Evolutionary conservation across 1,140 invertebrate species (phyloP).

Genomic region (Drosophila guanche): DNA sequence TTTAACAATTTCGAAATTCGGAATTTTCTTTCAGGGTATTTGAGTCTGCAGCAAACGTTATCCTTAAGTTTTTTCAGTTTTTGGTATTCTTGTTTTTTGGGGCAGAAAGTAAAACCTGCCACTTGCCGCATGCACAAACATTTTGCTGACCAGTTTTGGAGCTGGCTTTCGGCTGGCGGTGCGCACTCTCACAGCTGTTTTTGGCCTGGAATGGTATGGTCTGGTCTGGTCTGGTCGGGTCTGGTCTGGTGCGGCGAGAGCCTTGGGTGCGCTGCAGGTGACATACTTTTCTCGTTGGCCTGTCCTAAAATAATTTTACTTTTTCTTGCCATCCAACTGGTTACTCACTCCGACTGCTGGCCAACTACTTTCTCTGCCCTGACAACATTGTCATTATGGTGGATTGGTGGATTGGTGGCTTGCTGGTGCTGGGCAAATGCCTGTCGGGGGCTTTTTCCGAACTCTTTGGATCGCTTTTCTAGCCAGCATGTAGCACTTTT

Average conservation of each 20-base stretch:
- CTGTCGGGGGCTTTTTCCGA: constrained; percentile 11
- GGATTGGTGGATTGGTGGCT: too few species aligned
- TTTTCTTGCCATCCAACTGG: constrained; percentile 64
- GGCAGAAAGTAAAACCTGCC: constrained; percentile 71
- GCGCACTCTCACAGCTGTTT: constrained; percentile 47
- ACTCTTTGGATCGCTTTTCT: constrained; percentile 36
- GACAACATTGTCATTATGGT: too few species aligned
- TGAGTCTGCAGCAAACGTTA: too few species aligned
- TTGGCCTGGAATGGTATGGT: constrained; percentile 5
- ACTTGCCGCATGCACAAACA: constrained; percentile 28
- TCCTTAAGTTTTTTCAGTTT: constrained; percentile 2
- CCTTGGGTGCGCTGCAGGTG: constrained; percentile 64
- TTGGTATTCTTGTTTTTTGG: constrained; percentile 43
- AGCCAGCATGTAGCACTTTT: constrained; percentile 55
- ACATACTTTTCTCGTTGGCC: constrained; percentile 69
- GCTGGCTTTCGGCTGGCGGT: constrained; percentile 8
- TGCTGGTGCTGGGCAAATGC: too few species aligned
- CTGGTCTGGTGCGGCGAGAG: constrained; percentile 21
- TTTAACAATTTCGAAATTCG: too few species aligned
- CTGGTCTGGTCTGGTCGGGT: constrained; percentile 12
- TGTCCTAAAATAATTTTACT: constrained; percentile 81
- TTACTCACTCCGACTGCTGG: constrained; percentile 27
- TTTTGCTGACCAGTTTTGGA: constrained; percentile 9
- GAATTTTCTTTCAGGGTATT: too few species aligned
- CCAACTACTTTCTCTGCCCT: constrained; percentile 69